Percentiles rank a stretch among this genome's conserved stretches.
Evolutionary conservation across 92 coral and sea anemone species (phyloP).

Genomic region (Montipora capitata): DNA sequence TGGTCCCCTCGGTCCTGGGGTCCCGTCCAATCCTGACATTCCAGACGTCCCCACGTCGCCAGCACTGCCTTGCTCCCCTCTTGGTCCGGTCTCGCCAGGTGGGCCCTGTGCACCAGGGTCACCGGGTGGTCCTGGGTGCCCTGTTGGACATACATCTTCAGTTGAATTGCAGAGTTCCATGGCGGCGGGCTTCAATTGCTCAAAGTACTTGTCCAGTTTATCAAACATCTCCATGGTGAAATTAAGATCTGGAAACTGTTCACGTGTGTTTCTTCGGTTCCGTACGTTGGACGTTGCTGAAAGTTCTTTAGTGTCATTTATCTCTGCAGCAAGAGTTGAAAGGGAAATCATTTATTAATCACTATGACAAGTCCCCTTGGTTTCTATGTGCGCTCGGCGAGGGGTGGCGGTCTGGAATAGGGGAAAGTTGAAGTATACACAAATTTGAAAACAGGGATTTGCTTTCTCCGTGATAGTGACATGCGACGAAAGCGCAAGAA

Average conservation of each 20-base stretch:
- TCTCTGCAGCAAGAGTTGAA: no score
- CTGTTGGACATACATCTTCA: slow-evolving; percentile 26
- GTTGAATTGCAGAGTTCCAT: slow-evolving; percentile 11
- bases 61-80: background rate
- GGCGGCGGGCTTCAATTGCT: background rate
- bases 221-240: slow-evolving; percentile 8
- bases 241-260: background rate
- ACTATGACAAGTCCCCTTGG: no score
- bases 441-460: no score
- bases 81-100: slow-evolving; percentile 22
- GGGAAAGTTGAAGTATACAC: no score
- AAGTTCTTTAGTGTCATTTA: background rate
- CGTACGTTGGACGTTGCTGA: background rate
- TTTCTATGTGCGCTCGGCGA: no score
- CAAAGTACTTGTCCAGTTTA: slow-evolving; percentile 13
- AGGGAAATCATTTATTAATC: no score
- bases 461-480: no score
- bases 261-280: background rate
- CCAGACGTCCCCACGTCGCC: background rate
- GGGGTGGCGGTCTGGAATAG: no score
- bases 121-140: slow-evolving; percentile 42
- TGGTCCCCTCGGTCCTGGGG: background rate
- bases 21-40: background rate
- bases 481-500: no score
- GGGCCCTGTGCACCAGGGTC: background rate